These are phyloP conservation scores for Drosophila sp. DNA, from an alignment of 1,140 invertebrate species.

Conservation along the genomic window DNA sequence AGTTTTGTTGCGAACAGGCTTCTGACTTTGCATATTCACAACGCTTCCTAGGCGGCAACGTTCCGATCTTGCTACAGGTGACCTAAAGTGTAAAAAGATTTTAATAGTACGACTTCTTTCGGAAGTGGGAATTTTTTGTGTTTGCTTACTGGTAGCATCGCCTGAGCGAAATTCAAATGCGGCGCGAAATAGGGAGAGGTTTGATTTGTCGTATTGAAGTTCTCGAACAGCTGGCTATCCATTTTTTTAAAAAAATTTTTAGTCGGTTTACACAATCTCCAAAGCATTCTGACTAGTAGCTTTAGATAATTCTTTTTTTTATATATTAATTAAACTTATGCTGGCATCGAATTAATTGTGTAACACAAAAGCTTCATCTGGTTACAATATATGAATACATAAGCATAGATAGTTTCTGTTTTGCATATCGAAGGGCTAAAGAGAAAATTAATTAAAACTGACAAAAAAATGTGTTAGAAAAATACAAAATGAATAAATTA, in stretches of 20 bases:
- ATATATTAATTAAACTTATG: constrained; percentile 41
- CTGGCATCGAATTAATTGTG: constrained; percentile 40
- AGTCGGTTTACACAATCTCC: not conserved
- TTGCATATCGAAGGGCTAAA: not conserved
- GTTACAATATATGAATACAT: not conserved
- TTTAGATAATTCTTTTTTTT: too few relatives aligned
- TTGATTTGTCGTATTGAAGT: constrained; percentile 43
- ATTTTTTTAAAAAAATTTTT: constrained; percentile 3
- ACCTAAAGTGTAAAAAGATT: not conserved
- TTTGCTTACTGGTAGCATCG: constrained; percentile 13
- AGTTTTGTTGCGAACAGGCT: not conserved
- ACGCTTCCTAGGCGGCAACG: constrained; percentile 1
- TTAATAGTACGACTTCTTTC: too few relatives aligned
- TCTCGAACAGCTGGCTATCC: constrained; percentile 25
- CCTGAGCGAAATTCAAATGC: constrained; percentile 32
- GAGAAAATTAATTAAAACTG: constrained; percentile 67
- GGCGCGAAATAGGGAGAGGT: constrained; percentile 16
- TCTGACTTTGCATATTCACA: constrained; percentile 13
- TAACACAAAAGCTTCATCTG: not conserved
- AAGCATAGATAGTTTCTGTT: constrained; percentile 13
- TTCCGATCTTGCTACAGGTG: constrained; percentile 20
- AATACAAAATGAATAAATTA: constrained; percentile 49
- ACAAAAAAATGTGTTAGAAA: constrained; percentile 45
- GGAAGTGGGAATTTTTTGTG: not conserved
- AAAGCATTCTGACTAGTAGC: not conserved